These are phyloP conservation scores for Podarcis raffonei DNA, from an alignment of 2,113 vertebrate species.

Conservation along the genomic window DNA sequence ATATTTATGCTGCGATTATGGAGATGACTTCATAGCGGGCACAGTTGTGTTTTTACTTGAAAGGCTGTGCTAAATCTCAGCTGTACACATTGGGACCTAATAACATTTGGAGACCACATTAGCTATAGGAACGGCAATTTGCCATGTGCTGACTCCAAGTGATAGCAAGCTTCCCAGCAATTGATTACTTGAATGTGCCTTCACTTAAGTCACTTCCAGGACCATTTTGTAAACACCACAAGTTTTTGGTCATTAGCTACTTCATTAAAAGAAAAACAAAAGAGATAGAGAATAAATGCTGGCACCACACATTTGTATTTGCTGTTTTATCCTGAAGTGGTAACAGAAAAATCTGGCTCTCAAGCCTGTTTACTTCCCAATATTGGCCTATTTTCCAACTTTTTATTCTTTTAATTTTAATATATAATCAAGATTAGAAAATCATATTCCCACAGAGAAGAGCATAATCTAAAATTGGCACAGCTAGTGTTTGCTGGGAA, in stretches of 20 bases:
- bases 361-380: slow-evolving; percentile 32
- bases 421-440: slow-evolving; percentile 70
- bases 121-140: background rate
- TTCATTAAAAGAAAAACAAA: background rate
- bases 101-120: fast-evolving
- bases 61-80: background rate
- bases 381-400: slow-evolving; percentile 43
- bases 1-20: slow-evolving; percentile 3
- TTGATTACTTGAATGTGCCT: slow-evolving; percentile 42
- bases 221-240: background rate
- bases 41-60: background rate
- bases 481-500: slow-evolving; percentile 64
- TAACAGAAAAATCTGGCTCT: slow-evolving; percentile 25
- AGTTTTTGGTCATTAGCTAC: background rate
- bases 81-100: background rate
- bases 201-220: slow-evolving; percentile 19
- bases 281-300: background rate
- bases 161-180: slow-evolving; percentile 19
- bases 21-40: background rate
- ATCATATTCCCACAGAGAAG: slow-evolving; percentile 64
- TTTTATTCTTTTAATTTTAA: slow-evolving; percentile 73
- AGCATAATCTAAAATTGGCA: slow-evolving; percentile 67
- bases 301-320: background rate
- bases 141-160: background rate
- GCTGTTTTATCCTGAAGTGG: slow-evolving; percentile 10